phyloP scores from a whole-genome alignment of 2,797 vertebrate genomes.

The Streptopelia turtur region DNA sequence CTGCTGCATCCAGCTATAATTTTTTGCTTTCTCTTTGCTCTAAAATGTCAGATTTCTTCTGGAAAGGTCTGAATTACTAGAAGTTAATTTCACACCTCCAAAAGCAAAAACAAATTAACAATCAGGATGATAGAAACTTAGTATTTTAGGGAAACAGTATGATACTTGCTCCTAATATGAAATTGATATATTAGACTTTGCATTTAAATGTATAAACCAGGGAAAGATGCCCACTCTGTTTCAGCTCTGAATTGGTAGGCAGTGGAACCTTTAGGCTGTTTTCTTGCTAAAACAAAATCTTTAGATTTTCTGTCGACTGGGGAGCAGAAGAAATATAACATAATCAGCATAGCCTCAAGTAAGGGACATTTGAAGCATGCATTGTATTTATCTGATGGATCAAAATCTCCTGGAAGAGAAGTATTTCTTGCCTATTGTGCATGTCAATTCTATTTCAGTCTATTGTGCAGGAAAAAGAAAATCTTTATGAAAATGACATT shows the following conservation, averaged over 20 bases:
- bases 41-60: neutral
- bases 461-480: constrained; percentile 6
- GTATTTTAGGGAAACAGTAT: neutral
- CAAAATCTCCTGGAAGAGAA: constrained; percentile 22
- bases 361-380: neutral
- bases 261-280: neutral
- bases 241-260: neutral
- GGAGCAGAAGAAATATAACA: neutral
- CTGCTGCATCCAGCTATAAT: neutral
- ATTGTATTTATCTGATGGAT: neutral
- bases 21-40: neutral
- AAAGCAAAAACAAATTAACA: neutral
- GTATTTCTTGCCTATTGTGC: constrained; percentile 4
- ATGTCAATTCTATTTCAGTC: neutral
- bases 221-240: neutral
- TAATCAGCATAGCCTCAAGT: constrained; percentile 10
- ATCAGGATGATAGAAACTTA: neutral
- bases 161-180: neutral
- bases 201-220: neutral
- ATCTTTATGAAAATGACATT: neutral
- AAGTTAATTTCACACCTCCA: neutral
- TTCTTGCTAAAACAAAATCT: neutral
- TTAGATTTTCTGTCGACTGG: neutral
- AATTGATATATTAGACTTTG: neutral
- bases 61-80: neutral